Evolutionary conservation across 1,140 invertebrate species (phyloP).

Genomic region (Medauroidea extradentata): DNA sequence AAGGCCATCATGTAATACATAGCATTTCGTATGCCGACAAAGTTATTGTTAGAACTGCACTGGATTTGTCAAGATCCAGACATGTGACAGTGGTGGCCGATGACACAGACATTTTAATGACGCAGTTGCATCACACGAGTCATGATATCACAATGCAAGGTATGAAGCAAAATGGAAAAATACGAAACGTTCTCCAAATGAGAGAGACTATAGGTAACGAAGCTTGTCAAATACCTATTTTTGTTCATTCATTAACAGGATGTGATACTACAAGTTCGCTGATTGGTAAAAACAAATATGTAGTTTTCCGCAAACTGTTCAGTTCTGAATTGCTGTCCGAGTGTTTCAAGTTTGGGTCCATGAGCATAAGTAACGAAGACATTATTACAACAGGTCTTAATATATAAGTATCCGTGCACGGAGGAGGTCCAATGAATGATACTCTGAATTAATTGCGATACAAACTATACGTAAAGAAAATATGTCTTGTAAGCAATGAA

Average conservation of each 20-base stretch:
- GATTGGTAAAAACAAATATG: slow-evolving; percentile 2
- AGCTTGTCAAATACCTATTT: neutral
- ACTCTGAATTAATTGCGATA: slow-evolving; percentile 3
- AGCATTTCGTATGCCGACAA: slow-evolving; percentile 2
- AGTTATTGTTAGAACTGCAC: slow-evolving; percentile 5
- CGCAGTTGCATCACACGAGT: neutral
- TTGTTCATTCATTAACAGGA: slow-evolving; percentile 8
- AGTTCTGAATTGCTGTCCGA: neutral
- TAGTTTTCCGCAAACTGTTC: slow-evolving; percentile 1
- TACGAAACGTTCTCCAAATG: neutral
- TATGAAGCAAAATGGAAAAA: neutral
- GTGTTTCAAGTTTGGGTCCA: slow-evolving; percentile 4
- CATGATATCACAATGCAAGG: slow-evolving; percentile 4
- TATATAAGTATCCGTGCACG: slow-evolving; percentile 1
- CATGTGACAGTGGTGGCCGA: slow-evolving; percentile 7
- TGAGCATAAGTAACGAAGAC: neutral
- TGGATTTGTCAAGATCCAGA: neutral
- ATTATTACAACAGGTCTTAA: neutral
- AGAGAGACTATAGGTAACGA: slow-evolving; percentile 1
- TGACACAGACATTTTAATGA: slow-evolving; percentile 9
- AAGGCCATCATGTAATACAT: slow-evolving; percentile 1
- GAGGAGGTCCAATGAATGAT: neutral
- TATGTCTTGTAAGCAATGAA: slow-evolving; percentile 10
- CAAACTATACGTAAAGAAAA: slow-evolving; percentile 8
- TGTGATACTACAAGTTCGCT: slow-evolving; percentile 5